Base-by-base conservation (phyloP, 2,888 invertebrate species). In the Dryomyza anilis region DNA sequence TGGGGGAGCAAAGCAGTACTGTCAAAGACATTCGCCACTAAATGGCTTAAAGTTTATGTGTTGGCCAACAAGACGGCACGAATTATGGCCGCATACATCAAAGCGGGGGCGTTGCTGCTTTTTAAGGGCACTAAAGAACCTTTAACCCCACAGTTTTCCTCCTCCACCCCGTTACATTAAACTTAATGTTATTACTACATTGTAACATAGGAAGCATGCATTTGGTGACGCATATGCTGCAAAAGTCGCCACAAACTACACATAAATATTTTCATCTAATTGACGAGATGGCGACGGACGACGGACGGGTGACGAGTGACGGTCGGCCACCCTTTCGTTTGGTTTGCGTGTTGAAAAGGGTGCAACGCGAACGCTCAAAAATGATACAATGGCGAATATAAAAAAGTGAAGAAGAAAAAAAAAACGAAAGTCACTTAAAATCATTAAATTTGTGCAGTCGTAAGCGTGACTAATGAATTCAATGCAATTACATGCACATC, bases 381-480 rank as follows among this genome's bases (percentile, higher is more conserved):
- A 10, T 12, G 7, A n/a, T n/a, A n/a, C n/a, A n/a, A n/a, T n/a
- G n/a, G n/a, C n/a, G n/a, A n/a, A n/a, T n/a, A n/a, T n/a, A n/a
- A n/a, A n/a, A 33, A 19, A 14, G 36, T 56, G 56, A 10, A 27
- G 30, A 19, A 23, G 23, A 23, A 10, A n/a, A 33, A 27, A 25
- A 63, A 57, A 66, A 65, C 64, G 64, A 69, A 67, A 70, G 70
- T 70, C 69, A 69, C 63, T 64, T 67, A 48, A 62, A 65, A 65
- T 67, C 65, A 67, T 69, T 68, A 65, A 68, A 68, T 69, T 67
- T 70, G 69, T 66, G 67, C 67, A 69, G 69, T 67, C 67, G 66
- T 65, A 69, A 69, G 70, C 69, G 69, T 70, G 70, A 70, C 70
- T 68, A 70, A 70, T 70, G 67, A 65, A 69, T 69, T 69, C 68